These are phyloP conservation scores for Dryobates pubescens DNA, from an alignment of 2,797 vertebrate species.

Conservation along the genomic window DNA sequence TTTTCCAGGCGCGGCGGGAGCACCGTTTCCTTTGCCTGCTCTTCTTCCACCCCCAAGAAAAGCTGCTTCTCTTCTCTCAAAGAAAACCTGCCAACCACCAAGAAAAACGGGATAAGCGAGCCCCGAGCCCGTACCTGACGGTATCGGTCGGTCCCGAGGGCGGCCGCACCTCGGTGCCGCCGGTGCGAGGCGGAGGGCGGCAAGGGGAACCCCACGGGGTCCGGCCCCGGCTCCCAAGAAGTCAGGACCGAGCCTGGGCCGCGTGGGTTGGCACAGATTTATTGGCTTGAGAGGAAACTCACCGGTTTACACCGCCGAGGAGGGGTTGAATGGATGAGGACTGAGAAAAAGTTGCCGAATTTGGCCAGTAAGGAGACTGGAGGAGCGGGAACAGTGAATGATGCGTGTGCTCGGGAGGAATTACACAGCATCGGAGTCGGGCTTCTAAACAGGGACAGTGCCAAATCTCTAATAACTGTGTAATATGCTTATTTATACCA, in stretches of 20 bases:
- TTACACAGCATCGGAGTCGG: constrained; percentile 8
- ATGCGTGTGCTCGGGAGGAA: neutral
- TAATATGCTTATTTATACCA: constrained; percentile 70
- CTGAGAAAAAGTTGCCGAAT: constrained; percentile 32
- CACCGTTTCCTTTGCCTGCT: neutral
- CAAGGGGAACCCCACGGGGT: neutral
- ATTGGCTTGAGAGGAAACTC: constrained; percentile 21
- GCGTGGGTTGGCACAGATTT: neutral
- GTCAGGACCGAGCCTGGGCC: neutral
- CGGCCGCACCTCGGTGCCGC: neutral
- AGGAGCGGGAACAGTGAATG: neutral
- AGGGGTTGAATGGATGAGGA: constrained; percentile 20
- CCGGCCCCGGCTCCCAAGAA: neutral
- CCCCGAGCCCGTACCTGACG: neutral
- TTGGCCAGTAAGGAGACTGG: constrained; percentile 8
- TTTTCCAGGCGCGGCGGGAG: neutral
- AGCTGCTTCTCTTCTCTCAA: neutral
- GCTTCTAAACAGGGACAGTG: constrained; percentile 35
- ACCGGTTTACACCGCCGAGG: constrained; percentile 25
- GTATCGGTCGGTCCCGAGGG: neutral
- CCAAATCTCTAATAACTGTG: constrained; percentile 63
- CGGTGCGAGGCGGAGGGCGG: neutral
- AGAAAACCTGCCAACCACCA: neutral
- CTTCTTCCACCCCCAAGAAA: neutral
- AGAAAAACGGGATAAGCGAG: neutral